phyloP scores from a whole-genome alignment of 2,888 invertebrate species.

The Drosophila demipolita region DNA sequence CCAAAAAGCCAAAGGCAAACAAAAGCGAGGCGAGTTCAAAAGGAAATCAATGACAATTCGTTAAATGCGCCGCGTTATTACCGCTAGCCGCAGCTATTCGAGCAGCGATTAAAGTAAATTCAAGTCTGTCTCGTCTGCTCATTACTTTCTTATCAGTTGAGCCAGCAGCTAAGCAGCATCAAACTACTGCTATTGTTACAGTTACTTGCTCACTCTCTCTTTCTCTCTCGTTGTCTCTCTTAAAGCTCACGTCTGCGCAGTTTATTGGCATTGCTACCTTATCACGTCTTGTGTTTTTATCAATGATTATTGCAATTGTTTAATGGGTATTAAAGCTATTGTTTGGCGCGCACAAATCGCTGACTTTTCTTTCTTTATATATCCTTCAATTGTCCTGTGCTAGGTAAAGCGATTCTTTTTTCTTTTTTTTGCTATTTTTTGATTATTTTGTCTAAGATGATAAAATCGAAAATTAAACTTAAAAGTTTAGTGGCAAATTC shows the following conservation, averaged over 20 bases:
- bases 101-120: constrained; percentile 65
- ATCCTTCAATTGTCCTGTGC: constrained; percentile 41
- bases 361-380: constrained; percentile 37
- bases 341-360: constrained; percentile 56
- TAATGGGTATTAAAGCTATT: constrained; percentile 52
- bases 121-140: constrained; percentile 22
- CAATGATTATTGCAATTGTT: constrained; percentile 51
- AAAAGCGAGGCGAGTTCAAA: constrained; percentile 62
- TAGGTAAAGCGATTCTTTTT: constrained; percentile 47
- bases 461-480: constrained; percentile 30
- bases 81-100: constrained; percentile 37
- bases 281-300: constrained; percentile 65
- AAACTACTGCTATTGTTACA: constrained; percentile 2
- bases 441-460: constrained; percentile 35
- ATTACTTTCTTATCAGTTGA: constrained; percentile 66
- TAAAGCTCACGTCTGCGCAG: constrained; percentile 74
- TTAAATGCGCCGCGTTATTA: constrained; percentile 57
- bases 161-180: constrained; percentile 23
- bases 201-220: background rate
- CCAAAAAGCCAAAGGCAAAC: constrained; percentile 54
- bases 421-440: background rate
- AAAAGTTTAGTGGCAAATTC: constrained; percentile 12
- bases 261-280: constrained; percentile 15
- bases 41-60: constrained; percentile 77
- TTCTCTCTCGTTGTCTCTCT: constrained; percentile 8